A percentile compares a stretch with the other conserved stretches of the same genome.
These are phyloP conservation scores for Poecile montanus DNA, from an alignment of 2,797 vertebrate genomes.

Conservation along the genomic window DNA sequence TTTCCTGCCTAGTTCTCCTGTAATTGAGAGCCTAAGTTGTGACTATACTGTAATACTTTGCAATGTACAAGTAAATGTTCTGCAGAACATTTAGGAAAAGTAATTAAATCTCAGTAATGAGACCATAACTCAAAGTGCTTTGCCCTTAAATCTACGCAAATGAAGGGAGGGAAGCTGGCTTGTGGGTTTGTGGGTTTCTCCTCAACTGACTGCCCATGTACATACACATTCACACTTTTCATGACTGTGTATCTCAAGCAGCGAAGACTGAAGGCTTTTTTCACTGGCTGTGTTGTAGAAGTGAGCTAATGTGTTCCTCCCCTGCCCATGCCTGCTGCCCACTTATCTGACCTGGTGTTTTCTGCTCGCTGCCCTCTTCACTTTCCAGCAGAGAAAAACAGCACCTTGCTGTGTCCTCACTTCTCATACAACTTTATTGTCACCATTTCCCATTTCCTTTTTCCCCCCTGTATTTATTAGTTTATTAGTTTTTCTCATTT, in stretches of 20 bases:
- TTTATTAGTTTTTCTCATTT: background rate
- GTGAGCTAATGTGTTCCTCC: background rate
- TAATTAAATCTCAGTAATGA: conserved; percentile 68
- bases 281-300: background rate
- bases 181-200: conserved; percentile 1
- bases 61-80: conserved; percentile 64
- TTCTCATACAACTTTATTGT: background rate
- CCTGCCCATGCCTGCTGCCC: background rate
- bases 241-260: background rate
- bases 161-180: conserved; percentile 3
- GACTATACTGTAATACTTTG: conserved; percentile 62
- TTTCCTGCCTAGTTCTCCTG: conserved; percentile 47
- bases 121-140: conserved; percentile 36
- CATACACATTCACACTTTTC: background rate
- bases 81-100: conserved; percentile 65
- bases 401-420: background rate
- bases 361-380: background rate
- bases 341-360: background rate
- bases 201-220: background rate
- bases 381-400: background rate
- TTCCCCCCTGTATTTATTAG: background rate
- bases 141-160: conserved; percentile 42
- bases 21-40: conserved; percentile 56
- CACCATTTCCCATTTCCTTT: background rate
- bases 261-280: background rate